Evolutionary conservation across 2,888 invertebrate genomes (phyloP).

Genomic region (Orchesellides sinensis): DNA sequence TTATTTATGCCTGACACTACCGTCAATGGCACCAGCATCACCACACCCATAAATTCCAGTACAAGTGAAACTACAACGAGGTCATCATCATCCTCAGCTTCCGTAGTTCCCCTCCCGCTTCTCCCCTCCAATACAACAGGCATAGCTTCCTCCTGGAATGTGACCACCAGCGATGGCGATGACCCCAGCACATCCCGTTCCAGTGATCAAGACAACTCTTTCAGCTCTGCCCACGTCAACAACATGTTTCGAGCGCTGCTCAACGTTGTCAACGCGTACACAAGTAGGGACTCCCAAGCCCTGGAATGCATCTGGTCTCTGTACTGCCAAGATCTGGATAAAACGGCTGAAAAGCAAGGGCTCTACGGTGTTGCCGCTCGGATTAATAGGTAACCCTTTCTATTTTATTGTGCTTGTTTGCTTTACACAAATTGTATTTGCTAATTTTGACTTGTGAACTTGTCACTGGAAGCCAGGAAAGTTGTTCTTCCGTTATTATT

Average conservation of each 20-base stretch:
- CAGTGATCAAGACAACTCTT: conserved; percentile 69
- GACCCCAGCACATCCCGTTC: not conserved
- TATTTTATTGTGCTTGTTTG: too few relatives aligned
- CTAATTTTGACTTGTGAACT: too few relatives aligned
- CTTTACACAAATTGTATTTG: too few relatives aligned
- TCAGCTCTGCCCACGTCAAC: conserved; percentile 77
- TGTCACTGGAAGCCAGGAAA: too few relatives aligned
- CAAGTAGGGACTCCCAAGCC: conserved; percentile 79
- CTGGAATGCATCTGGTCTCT: conserved; percentile 81
- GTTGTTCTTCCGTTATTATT: too few relatives aligned
- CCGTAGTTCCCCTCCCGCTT: not conserved
- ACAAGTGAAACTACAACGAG: not conserved
- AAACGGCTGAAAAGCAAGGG: conserved; percentile 79
- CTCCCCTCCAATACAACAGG: not conserved
- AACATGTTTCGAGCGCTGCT: conserved; percentile 80
- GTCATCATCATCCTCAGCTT: not conserved
- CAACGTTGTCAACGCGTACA: conserved; percentile 80
- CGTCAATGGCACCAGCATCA: not conserved
- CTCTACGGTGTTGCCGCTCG: conserved; percentile 81
- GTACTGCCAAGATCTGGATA: conserved; percentile 80
- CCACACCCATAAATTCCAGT: not conserved
- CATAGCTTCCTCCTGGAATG: too few relatives aligned
- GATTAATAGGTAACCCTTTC: conserved; percentile 82
- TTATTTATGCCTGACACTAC: too few relatives aligned
- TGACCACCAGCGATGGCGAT: not conserved